Evolutionary conservation across 1,140 invertebrate genomes (phyloP), one percentile per base, ranked within the genome.

Genomic region (Agraylea sexmaculata): DNA sequence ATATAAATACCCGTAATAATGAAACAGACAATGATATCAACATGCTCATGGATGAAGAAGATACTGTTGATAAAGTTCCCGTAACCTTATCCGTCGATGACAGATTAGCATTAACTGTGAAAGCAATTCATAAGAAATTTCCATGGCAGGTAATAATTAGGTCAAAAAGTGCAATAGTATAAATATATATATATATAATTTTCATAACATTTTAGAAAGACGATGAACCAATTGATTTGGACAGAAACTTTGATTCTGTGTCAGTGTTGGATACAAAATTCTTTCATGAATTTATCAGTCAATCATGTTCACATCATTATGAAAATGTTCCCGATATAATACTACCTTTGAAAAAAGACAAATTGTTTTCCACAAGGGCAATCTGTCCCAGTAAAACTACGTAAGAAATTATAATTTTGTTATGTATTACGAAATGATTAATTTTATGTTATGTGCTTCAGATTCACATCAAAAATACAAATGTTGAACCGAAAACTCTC

Each of bases 201-300:
- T 34, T 34, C 17, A 34, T 18, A 4, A 11, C 12, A 2, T 42
- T 42, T 17, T 19, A 32, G 47, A 10, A 28, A n/a, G 62, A 67
- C 15, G 58, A 71, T 29, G 80, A 85, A 51, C 81, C 81, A 0
- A 49, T 70, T 1, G 75, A 84, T 53, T 63, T 83, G 2, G 65
- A 73, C 5, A 61, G 71, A 1, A 65, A 77, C 40, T 51, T 78
- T 1, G 65, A 74, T 13, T 51, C 62, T 2, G 59, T 74, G 1
- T 75, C 73, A 16, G 46, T 77, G 0, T 67, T 83, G 43, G 80
- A 85, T 50, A 63, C 84, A 2, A 68, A 77, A 31, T 75, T 78
- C 52, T 83, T 75, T 56, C 68, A 71, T 39, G 59, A 70, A 25
- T 80, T 81, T 52, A 67, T 77, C 41, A 40, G 11, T 16, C 21